Conservation (phyloP, 2,113 vertebrate species). For the Tetraodon nigroviridis region DNA sequence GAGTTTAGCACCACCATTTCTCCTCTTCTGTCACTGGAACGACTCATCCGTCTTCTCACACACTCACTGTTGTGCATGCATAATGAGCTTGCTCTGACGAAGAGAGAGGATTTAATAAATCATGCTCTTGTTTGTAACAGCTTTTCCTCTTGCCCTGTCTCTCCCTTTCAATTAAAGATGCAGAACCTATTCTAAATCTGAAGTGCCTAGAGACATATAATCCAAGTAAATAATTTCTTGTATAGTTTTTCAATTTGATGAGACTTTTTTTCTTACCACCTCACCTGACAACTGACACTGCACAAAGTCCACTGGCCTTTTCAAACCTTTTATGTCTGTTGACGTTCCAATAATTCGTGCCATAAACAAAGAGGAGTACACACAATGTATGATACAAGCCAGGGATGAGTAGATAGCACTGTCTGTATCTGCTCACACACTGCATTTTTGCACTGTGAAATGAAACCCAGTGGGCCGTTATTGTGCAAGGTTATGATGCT, state of each 20-base stretch:
- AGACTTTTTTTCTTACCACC: constrained; percentile 36
- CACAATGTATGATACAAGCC: constrained; percentile 24
- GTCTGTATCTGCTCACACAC: constrained; percentile 34
- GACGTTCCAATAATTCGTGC: constrained; percentile 53
- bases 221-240: constrained; percentile 55
- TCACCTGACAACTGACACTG: constrained; percentile 47
- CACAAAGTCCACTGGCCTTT: constrained; percentile 28
- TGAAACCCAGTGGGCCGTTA: constrained; percentile 45
- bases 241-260: constrained; percentile 50
- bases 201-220: constrained; percentile 49
- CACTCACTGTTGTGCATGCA: constrained; percentile 63
- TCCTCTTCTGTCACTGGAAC: constrained; percentile 64
- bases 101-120: constrained; percentile 79
- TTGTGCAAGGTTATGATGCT: constrained; percentile 42
- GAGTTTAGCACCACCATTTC: constrained; percentile 69
- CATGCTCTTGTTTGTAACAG: constrained; percentile 78
- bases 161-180: constrained; percentile 67
- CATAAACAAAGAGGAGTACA: constrained; percentile 48
- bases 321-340: constrained; percentile 49
- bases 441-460: constrained; percentile 45
- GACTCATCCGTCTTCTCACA: constrained; percentile 70
- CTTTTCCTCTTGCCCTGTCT: constrained; percentile 58
- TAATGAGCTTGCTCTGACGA: constrained; percentile 72
- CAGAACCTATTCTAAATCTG: constrained; percentile 50
- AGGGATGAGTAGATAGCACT: constrained; percentile 24